phyloP scores from a whole-genome alignment of 1,140 invertebrate species.

The Ptiloglossa arizonensis region DNA sequence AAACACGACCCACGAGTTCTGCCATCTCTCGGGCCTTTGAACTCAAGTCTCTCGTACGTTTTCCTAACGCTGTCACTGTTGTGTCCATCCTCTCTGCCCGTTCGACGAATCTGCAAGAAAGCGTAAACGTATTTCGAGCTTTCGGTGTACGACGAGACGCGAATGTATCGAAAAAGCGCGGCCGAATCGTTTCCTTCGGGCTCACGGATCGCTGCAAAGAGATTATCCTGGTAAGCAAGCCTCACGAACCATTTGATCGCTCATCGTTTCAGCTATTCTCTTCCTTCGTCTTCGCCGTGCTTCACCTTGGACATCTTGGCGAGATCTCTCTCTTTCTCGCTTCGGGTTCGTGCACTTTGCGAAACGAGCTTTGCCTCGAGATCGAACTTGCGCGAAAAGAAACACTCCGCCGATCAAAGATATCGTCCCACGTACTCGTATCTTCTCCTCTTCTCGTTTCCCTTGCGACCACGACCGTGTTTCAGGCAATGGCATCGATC shows the following conservation, averaged over 20 bases:
- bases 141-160: constrained; percentile 29
- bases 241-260: constrained; percentile 66
- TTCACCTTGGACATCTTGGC: constrained; percentile 40
- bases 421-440: constrained; percentile 34
- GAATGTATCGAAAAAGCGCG: constrained; percentile 47
- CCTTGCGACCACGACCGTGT: constrained; percentile 10
- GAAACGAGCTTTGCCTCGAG: constrained; percentile 53
- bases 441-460: constrained; percentile 18
- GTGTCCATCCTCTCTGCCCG: no score
- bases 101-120: constrained; percentile 37
- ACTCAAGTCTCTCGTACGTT: constrained; percentile 10
- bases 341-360: constrained; percentile 57
- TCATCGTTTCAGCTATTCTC: constrained; percentile 56
- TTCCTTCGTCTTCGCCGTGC: constrained; percentile 20
- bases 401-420: constrained; percentile 45
- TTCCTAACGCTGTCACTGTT: neutral
- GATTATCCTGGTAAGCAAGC: constrained; percentile 63
- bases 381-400: constrained; percentile 37
- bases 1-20: no score
- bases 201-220: constrained; percentile 60
- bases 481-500: constrained; percentile 42
- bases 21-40: constrained; percentile 33
- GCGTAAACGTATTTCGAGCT: constrained; percentile 52
- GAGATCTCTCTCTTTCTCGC: constrained; percentile 42
- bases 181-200: constrained; percentile 56